Evolutionary conservation across 1,140 invertebrate genomes (phyloP).

Genomic region (Eubasilissa regina): DNA sequence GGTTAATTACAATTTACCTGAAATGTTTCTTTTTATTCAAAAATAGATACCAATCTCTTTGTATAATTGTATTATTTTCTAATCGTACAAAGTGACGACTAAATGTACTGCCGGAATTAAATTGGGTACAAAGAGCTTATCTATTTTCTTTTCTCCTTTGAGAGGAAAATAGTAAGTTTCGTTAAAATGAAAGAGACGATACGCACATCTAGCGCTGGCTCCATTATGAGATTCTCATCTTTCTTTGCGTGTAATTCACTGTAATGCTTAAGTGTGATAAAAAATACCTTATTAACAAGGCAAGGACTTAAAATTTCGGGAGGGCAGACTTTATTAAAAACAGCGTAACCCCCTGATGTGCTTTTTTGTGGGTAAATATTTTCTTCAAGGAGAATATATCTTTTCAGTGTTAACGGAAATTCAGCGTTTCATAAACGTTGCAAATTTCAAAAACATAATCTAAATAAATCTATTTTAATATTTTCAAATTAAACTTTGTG

Average conservation of each 20-base stretch:
- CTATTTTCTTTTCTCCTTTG: too few relatives aligned
- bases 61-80: too few relatives aligned
- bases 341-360: conserved; percentile 3
- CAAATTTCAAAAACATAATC: too few relatives aligned
- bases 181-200: neutral
- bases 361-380: conserved; percentile 27
- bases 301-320: conserved; percentile 23
- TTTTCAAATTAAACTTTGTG: too few relatives aligned
- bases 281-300: conserved; percentile 39
- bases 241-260: conserved; percentile 32
- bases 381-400: conserved; percentile 4
- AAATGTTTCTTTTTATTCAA: too few relatives aligned
- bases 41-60: too few relatives aligned
- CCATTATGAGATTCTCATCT: conserved; percentile 36
- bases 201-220: neutral
- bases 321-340: conserved; percentile 39
- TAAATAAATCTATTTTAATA: too few relatives aligned
- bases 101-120: too few relatives aligned
- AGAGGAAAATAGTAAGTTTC: neutral
- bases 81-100: too few relatives aligned
- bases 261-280: conserved; percentile 33
- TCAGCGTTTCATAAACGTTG: neutral
- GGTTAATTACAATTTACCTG: too few relatives aligned
- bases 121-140: too few relatives aligned
- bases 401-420: neutral